Base-by-base conservation (phyloP, 2,113 vertebrate genomes). In the Halichoeres trimaculatus region DNA sequence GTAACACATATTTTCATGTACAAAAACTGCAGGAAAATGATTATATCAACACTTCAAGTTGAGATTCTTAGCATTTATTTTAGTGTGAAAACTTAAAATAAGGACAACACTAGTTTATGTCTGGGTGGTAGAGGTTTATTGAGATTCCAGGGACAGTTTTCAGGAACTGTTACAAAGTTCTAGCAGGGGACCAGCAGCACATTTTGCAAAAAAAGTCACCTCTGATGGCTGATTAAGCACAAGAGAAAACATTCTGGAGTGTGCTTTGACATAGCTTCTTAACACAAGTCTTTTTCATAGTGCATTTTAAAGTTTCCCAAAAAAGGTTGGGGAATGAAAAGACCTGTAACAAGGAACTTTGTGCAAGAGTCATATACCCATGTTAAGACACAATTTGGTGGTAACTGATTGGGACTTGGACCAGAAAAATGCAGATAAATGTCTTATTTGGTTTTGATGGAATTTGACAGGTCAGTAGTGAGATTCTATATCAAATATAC, bases 341-440 rank as follows among this genome's bases (percentile, higher is more conserved):
- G 78, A 85, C 76, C 74, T 82, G 65, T 79, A 74, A 76, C 71
- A 63, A 79, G 73, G 85, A 88, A 75, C 81, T 86, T 83, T 92
- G 90, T 93, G 92, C 90, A 90, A 89, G 82, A 90, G 78, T 89
- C 80, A 78, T 88, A 78, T 85, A 85, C 82, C 78, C 90, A 85
- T 78, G 76, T 88, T 93, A 93, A 93, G 92, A 93, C 90, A 92
- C 92, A 90, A 87, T 87, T 90, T 92, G 92, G 90, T 90, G 89
- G 88, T 83, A 82, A 90, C 88, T 87, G 78, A 57, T 63, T 76
- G 57, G 70, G 63, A 85, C 76, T 71, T 74, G 63, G 76, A 86
- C 64, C 78, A 75, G 70, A 76, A 83, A 43, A 79, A 81, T 79
- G 81, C 59, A 70, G 58, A 77, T 70, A 85, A 84, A 89, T 85